These are phyloP conservation scores for Lepidothrix coronata DNA, from an alignment of 2,113 vertebrate species.

Conservation along the genomic window DNA sequence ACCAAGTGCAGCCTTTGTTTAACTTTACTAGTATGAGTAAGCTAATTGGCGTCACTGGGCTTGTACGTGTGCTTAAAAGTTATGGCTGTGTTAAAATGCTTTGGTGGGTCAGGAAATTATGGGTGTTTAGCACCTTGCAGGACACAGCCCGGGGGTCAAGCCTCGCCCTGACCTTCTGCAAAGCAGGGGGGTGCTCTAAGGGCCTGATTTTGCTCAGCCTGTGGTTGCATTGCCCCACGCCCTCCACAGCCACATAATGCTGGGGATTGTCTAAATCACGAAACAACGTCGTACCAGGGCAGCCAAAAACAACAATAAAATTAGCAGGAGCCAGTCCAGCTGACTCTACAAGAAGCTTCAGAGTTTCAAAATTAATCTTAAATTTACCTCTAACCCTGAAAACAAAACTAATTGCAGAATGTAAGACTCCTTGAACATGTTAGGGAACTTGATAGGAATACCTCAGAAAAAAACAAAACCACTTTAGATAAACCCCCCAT, in stretches of 20 bases:
- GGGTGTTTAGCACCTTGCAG: background rate
- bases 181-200: background rate
- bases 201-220: background rate
- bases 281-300: background rate
- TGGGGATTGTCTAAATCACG: background rate
- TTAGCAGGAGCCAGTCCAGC: slow-evolving; percentile 48
- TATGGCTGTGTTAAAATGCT: background rate
- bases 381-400: slow-evolving; percentile 71
- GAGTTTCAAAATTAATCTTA: slow-evolving; percentile 74
- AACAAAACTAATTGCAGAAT: slow-evolving; percentile 75
- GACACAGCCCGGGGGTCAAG: background rate
- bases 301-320: slow-evolving; percentile 38
- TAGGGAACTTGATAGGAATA: slow-evolving; percentile 71
- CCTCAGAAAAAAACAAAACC: slow-evolving; percentile 76
- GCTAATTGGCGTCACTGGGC: background rate
- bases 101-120: background rate
- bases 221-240: background rate
- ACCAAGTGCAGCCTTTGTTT: slow-evolving; percentile 7
- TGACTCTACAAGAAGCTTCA: slow-evolving; percentile 42
- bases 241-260: background rate
- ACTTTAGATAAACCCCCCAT: slow-evolving; percentile 77
- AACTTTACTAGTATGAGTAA: background rate
- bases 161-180: background rate
- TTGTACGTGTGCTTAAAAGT: background rate
- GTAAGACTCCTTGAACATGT: slow-evolving; percentile 67